Conservation (phyloP, 2,797 vertebrate genomes). For the Poecilia wingei region DNA sequence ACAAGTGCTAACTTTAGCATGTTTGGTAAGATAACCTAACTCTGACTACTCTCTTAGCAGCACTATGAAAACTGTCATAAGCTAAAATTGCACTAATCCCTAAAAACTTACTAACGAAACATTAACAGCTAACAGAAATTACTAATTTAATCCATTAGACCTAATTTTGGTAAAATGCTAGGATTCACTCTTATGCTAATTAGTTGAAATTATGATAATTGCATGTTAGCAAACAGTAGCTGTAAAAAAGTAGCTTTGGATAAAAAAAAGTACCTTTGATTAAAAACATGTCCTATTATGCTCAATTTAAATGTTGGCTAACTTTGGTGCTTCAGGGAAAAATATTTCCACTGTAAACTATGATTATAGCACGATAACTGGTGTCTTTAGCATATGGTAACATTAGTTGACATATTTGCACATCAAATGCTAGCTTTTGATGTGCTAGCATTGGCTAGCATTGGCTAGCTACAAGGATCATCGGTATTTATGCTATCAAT, state of each 20-base stretch:
- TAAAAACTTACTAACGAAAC: neutral
- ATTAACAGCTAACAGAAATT: neutral
- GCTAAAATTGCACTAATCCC: neutral
- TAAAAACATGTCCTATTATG: neutral
- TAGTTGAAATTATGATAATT: neutral
- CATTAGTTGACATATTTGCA: neutral
- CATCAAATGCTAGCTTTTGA: neutral
- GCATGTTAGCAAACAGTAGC: neutral
- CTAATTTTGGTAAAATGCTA: neutral
- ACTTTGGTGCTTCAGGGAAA: neutral
- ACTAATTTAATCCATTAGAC: neutral
- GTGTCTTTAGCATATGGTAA: no score
- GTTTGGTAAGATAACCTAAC: neutral
- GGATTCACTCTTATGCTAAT: neutral
- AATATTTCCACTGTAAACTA: neutral
- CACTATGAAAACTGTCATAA: neutral
- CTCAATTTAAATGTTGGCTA: neutral
- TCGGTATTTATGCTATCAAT: neutral
- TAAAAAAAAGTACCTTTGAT: no score
- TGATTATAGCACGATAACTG: neutral
- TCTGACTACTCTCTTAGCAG: neutral
- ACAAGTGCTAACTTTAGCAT: neutral
- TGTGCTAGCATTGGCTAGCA: no score
- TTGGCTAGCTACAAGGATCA: neutral
- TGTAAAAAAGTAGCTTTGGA: neutral